A percentile compares a stretch with the other conserved stretches of the same genome.
phyloP scores from a whole-genome alignment of 2,888 invertebrate genomes.

The Argyresthia goedartella region DNA sequence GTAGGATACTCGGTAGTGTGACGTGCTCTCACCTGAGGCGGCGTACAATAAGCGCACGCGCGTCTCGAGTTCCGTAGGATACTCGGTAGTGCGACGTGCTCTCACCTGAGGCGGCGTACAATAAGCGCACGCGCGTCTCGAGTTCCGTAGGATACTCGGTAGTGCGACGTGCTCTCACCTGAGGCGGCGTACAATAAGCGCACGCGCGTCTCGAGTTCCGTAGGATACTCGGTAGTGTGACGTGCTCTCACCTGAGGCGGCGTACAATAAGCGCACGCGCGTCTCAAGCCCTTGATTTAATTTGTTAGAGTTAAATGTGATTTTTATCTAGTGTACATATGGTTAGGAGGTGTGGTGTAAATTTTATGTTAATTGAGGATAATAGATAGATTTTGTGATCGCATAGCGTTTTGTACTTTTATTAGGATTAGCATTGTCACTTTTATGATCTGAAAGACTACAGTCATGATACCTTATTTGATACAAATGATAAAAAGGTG shows the following conservation, averaged over 20 bases:
- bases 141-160: too few species aligned
- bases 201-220: too few species aligned
- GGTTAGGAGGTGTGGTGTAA: conserved; percentile 57
- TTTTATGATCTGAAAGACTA: conserved; percentile 18
- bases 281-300: conserved; percentile 15
- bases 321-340: conserved; percentile 59
- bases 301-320: conserved; percentile 49
- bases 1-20: too few species aligned
- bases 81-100: too few species aligned
- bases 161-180: too few species aligned
- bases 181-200: too few species aligned
- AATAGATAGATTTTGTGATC: conserved; percentile 60
- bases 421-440: conserved; percentile 32
- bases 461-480: conserved; percentile 5
- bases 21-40: too few species aligned
- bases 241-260: not conserved
- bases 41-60: too few species aligned
- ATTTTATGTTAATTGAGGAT: conserved; percentile 47
- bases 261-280: not conserved
- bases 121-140: too few species aligned
- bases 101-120: too few species aligned
- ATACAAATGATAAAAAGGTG: not conserved
- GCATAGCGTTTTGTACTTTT: conserved; percentile 62
- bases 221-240: too few species aligned
- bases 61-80: too few species aligned